A percentile compares a stretch with the other conserved stretches of the same genome.
Conservation (phyloP, 1,140 invertebrate species). For the Lepidurus couesii region DNA sequence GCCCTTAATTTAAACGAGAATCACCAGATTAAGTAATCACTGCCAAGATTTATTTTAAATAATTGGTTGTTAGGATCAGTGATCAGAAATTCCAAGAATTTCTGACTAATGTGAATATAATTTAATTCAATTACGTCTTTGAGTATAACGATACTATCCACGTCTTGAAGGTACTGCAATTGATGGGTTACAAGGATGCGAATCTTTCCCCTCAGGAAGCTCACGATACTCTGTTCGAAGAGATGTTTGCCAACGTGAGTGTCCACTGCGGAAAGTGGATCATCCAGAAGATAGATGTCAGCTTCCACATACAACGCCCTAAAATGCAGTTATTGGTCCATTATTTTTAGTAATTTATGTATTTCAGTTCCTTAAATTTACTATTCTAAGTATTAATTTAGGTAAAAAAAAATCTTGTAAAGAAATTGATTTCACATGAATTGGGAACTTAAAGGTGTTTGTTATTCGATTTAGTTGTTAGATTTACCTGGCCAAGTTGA, state of each 20-base stretch:
- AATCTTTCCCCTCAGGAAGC: conserved; percentile 64
- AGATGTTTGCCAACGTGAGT: conserved; percentile 61
- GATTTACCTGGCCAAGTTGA: conserved; percentile 65
- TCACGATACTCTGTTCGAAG: conserved; percentile 62
- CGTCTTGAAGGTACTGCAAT: conserved; percentile 70
- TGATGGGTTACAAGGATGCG: conserved; percentile 81
- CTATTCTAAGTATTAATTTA: no score
- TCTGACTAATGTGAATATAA: no score
- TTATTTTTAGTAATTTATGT: no score
- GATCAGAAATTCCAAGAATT: no score
- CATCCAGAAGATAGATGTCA: conserved; percentile 75
- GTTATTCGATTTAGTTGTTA: not conserved
- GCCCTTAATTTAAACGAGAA: conserved; percentile 22
- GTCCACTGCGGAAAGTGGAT: conserved; percentile 76
- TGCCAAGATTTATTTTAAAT: no score
- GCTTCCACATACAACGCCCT: conserved; percentile 71
- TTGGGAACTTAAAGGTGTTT: not conserved
- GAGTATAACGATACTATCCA: conserved; percentile 67
- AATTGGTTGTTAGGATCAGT: no score
- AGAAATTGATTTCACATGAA: not conserved
- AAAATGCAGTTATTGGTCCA: not conserved
- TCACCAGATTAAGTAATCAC: not conserved
- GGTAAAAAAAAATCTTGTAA: no score
- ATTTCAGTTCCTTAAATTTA: no score
- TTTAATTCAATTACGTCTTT: conserved; percentile 55